Base-by-base conservation (phyloP, 1,140 invertebrate genomes). In the Neodiprion lecontei region DNA sequence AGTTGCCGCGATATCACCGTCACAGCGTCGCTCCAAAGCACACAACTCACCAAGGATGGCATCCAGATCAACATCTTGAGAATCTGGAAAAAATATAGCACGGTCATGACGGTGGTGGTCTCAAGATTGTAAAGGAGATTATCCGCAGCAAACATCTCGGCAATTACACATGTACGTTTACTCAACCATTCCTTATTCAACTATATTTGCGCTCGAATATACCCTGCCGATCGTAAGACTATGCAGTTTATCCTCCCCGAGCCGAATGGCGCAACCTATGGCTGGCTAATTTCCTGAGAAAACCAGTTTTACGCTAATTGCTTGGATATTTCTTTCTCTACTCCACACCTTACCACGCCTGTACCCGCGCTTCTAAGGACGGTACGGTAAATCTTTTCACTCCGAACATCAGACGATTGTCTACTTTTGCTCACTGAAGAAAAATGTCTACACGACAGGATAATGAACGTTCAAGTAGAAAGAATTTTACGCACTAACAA, bases 1-100 rank as follows among this genome's bases (percentile, higher is more conserved):
- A 80, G 82, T 88, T 81, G 74, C 86, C 75, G 81, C 88, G 79
- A 92, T 91, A 84, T 92, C 91, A 76, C 90, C 90, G 78, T 95
- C 94, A 84, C 93, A 96, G 80, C 94, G 93, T 66, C 92, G 92
- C 84, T 96, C 96, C 71, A 99, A 90, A 49, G 96, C 96, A 86
- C 95, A 97, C 48, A 99, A 89, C 88, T 99, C 97, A 47, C 96
- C 96, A 40, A 99, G 91, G 80, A 99, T 98, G 67, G 97, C 96
- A 87, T 99, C 97, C 82, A 99, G 89, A 88, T 99, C 97, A 47
- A 97, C 95, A 89, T 99, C 97, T 86, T 97, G 96, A 17, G 96
- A 96, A 87, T 98, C 96, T 94, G 87, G 72, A 88, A 89, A 68
- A 65, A 74, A 71, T 78, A 40, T 40, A 40, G 5, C 76, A 77